Conservation (phyloP, 2,888 invertebrate genomes). For the Ommatoiulus sabulosus region DNA sequence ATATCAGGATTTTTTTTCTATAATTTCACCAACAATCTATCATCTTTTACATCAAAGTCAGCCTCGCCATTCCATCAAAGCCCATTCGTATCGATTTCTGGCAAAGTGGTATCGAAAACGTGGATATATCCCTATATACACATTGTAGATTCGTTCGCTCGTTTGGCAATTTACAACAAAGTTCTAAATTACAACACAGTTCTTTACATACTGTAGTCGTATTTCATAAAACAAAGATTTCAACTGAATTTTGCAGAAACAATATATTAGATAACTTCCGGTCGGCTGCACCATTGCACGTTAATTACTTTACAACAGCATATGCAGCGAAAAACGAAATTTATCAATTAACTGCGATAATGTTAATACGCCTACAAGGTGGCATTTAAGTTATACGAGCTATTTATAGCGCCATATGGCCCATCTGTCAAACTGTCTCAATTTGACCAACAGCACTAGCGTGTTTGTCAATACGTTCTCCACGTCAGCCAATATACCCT, state of each 20-base stretch:
- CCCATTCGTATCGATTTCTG: constrained; percentile 41
- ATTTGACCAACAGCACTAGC: background rate
- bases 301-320: background rate
- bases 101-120: background rate
- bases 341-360: background rate
- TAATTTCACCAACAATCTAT: constrained; percentile 48
- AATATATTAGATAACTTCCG: no score
- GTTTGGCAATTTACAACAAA: background rate
- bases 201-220: background rate
- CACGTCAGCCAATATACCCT: background rate
- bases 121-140: background rate
- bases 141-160: background rate
- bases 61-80: constrained; percentile 38
- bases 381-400: background rate
- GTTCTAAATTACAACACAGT: background rate
- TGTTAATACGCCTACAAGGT: background rate
- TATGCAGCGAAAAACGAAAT: background rate
- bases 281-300: no score
- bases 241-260: constrained; percentile 3
- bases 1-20: constrained; percentile 38
- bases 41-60: constrained; percentile 48
- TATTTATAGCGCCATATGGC: constrained; percentile 12
- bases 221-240: background rate
- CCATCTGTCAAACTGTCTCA: constrained; percentile 14
- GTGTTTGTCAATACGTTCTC: background rate